These are phyloP conservation scores for Dorcus hopei DNA, from an alignment of 2,888 invertebrate genomes.

Conservation along the genomic window DNA sequence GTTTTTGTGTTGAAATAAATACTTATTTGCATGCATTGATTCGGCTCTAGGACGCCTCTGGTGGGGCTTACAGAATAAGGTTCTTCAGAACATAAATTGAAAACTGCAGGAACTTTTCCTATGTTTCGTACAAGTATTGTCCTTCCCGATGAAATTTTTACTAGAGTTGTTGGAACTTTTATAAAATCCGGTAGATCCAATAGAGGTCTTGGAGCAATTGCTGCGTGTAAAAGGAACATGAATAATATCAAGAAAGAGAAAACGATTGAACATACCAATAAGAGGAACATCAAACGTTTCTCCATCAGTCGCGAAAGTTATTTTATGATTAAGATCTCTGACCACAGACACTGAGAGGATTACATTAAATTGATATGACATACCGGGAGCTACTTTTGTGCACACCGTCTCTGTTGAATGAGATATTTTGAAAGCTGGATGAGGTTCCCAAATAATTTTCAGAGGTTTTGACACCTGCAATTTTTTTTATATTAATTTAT, in stretches of 20 bases:
- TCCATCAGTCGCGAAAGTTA: conserved; percentile 54
- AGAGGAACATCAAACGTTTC: conserved; percentile 57
- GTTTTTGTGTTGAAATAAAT: conserved; percentile 54
- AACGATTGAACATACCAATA: conserved; percentile 53
- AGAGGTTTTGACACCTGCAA: conserved; percentile 54
- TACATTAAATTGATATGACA: conserved; percentile 59
- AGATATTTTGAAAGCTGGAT: conserved; percentile 54
- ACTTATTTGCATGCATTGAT: conserved; percentile 52
- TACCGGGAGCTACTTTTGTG: conserved; percentile 67
- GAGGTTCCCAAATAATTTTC: conserved; percentile 51
- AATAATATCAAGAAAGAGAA: not conserved
- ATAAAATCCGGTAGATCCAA: conserved; percentile 60
- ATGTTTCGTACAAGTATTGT: conserved; percentile 56
- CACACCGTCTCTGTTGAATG: conserved; percentile 48
- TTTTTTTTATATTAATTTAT: not conserved
- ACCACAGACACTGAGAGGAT: conserved; percentile 59
- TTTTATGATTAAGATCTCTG: conserved; percentile 56
- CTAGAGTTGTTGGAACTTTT: conserved; percentile 52
- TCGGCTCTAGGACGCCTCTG: conserved; percentile 52
- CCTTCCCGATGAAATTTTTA: conserved; percentile 52
- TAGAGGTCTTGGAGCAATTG: conserved; percentile 56
- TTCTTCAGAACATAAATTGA: conserved; percentile 46
- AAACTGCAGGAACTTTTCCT: conserved; percentile 52
- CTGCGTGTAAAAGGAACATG: conserved; percentile 34
- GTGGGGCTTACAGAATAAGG: conserved; percentile 56